A percentile compares a stretch with the other conserved stretches of the same genome.
phyloP scores from a whole-genome alignment of 2,888 invertebrate species.

The Drosophila meridionalis region DNA sequence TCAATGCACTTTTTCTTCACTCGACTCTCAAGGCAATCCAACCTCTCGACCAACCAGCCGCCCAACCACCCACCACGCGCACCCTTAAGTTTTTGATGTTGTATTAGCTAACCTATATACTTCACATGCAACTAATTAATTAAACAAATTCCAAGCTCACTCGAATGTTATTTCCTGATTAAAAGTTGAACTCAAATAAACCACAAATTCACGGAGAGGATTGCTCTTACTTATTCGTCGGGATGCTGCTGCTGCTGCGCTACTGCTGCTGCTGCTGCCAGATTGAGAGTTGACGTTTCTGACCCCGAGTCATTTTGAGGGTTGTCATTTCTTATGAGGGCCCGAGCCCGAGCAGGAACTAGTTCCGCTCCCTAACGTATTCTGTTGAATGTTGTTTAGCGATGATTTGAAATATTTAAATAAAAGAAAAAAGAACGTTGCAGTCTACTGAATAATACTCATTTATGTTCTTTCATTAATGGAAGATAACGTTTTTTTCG shows the following conservation, averaged over 20 bases:
- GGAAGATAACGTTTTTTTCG: too few species aligned
- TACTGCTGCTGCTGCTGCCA: conserved; percentile 2
- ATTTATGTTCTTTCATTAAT: too few species aligned
- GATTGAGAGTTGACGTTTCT: conserved; percentile 11
- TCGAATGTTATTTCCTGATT: neutral
- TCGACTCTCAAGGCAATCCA: conserved; percentile 12
- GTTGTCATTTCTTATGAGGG: conserved; percentile 9
- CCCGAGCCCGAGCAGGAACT: conserved; percentile 1
- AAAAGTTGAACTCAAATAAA: neutral
- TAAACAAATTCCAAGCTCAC: neutral
- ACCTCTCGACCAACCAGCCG: neutral
- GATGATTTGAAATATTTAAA: too few species aligned
- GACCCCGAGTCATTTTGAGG: conserved; percentile 17
- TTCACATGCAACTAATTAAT: neutral
- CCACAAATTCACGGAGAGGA: conserved; percentile 9
- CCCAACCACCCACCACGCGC: neutral
- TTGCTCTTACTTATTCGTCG: conserved; percentile 2
- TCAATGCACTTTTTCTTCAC: conserved; percentile 25
- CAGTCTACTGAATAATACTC: too few species aligned
- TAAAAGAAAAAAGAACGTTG: too few species aligned
- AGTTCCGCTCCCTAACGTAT: conserved; percentile 21
- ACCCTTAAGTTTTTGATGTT: neutral
- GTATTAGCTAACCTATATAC: neutral
- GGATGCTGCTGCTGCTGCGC: conserved; percentile 14
- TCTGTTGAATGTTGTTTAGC: neutral